Evolutionary conservation across 2,888 invertebrate genomes (phyloP).

Genomic region (Amiota minor): DNA sequence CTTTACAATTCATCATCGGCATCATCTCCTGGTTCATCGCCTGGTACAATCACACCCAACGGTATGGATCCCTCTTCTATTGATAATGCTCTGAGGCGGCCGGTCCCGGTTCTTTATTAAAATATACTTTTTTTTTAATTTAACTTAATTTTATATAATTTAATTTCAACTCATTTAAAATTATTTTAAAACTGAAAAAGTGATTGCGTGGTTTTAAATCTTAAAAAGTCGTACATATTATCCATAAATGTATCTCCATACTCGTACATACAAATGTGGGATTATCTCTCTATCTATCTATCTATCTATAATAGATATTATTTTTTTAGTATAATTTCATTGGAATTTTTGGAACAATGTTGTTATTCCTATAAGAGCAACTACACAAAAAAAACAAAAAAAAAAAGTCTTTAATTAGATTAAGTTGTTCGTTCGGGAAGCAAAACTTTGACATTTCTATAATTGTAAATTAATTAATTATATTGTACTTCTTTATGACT

Average conservation of each 20-base stretch:
- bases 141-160: too few species aligned
- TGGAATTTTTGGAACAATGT: not conserved
- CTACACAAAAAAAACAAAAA: not conserved
- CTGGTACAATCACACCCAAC: slow-evolving; percentile 71
- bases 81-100: slow-evolving; percentile 71
- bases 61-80: slow-evolving; percentile 69
- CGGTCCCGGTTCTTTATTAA: slow-evolving; percentile 73
- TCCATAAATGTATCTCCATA: not conserved
- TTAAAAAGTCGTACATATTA: slow-evolving; percentile 43
- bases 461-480: not conserved
- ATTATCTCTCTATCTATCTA: not conserved
- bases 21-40: slow-evolving; percentile 73
- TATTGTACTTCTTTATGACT: not conserved
- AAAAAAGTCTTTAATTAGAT: not conserved
- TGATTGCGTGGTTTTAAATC: slow-evolving; percentile 67
- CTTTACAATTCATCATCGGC: slow-evolving; percentile 72
- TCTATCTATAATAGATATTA: too few species aligned
- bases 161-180: not conserved
- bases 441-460: not conserved
- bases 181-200: slow-evolving; percentile 38
- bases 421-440: not conserved
- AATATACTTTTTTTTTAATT: not conserved
- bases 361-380: not conserved
- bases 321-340: not conserved
- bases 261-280: not conserved